phyloP scores from a whole-genome alignment of 2,888 invertebrate genomes.

The Listrodromus nycthemerus region DNA sequence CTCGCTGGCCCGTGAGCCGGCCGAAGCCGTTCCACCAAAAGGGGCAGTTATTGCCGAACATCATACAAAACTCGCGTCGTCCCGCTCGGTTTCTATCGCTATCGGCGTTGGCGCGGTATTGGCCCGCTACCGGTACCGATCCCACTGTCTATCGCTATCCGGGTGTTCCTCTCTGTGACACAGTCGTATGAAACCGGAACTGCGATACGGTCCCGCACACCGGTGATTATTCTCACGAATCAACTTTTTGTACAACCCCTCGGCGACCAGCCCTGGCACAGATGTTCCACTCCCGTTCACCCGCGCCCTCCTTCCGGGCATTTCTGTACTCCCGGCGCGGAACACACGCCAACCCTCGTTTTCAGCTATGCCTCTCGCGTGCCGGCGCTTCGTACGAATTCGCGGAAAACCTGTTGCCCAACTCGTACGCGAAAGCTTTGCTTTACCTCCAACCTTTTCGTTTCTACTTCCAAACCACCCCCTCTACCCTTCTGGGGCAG shows the following conservation, averaged over 20 bases:
- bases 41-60: conserved; percentile 45
- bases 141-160: conserved; percentile 29
- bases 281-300: conserved; percentile 1
- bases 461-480: too few species aligned
- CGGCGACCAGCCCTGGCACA: conserved; percentile 23
- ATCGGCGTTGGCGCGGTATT: conserved; percentile 4
- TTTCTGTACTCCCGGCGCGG: neutral
- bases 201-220: conserved; percentile 51
- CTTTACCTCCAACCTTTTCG: neutral
- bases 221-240: conserved; percentile 60
- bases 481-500: conserved; percentile 2
- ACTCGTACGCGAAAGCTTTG: conserved; percentile 53
- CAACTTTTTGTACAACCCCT: conserved; percentile 47
- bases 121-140: conserved; percentile 16
- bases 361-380: conserved; percentile 21
- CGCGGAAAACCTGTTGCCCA: conserved; percentile 71
- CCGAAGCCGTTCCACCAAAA: conserved; percentile 38
- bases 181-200: conserved; percentile 54
- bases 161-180: conserved; percentile 38
- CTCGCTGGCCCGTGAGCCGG: conserved; percentile 35
- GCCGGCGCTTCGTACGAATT: conserved; percentile 58
- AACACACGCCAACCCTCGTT: conserved; percentile 17
- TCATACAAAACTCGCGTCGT: conserved; percentile 21
- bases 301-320: neutral
- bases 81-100: conserved; percentile 44